Evolutionary conservation across 2,888 invertebrate genomes (phyloP), one percentile per base, ranked within the genome.

Genomic region (Cyrtodaria siliqua): DNA sequence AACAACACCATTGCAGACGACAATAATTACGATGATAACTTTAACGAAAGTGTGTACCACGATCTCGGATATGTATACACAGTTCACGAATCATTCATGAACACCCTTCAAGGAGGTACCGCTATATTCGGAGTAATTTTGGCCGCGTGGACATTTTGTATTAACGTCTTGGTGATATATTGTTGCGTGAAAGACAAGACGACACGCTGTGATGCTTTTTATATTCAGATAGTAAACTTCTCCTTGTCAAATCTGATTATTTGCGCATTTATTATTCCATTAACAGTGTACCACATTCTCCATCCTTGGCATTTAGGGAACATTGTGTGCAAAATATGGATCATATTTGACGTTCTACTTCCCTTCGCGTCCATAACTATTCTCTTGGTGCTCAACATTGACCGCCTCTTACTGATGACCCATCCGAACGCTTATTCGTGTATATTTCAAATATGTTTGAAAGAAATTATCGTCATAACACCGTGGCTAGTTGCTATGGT

Each of bases 291-390:
- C 24, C 64, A 64, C n/a, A 63, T 78, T n/a, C 47, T 77, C 2
- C 56, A 74, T 20, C 56, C 62, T 0, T 81, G 81, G 81, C 27
- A 71, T 29, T 49, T 81, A n/a, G 81, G 81, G 16, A 52, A 78
- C 18, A 23, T 50, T 6, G 9, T 81, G 26, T 81, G 81, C 40
- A 71, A 61, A 44, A 38, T 72, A 6, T 78, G 60, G 42, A 47
- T 81, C 1, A 68, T 78, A 12, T 29, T 63, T 2, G 81, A 81
- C 27, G 55, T 78, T 1, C 9, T 75, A 3, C 23, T 81, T 16
- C 81, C 81, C n/a, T 81, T 81, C 52, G 42, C 53, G 3, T 71
- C 81, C 20, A 49, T 72, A 2, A 53, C 53, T 16, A 78, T 69
- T 3, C 53, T 78, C 12, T 20, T 74, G 0, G 47, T 75, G 9